A percentile compares a stretch with the other conserved stretches of the same genome.
Conservation (phyloP, 2,797 vertebrate species). For the Menidia menidia region DNA sequence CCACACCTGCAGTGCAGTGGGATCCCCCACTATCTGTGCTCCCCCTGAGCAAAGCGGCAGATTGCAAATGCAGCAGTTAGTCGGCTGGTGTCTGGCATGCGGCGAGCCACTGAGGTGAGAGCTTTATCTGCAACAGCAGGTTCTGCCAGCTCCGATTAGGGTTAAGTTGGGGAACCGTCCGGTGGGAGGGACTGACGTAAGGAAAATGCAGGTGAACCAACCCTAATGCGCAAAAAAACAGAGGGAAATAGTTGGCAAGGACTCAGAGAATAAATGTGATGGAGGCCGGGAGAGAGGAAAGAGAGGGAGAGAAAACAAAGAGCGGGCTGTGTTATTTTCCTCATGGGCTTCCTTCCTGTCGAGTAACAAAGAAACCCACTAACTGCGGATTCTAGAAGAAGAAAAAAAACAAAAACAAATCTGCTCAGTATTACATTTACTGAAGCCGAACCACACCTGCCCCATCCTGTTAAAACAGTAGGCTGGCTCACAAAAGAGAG, state of each 20-base stretch:
- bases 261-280: constrained; percentile 27
- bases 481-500: constrained; percentile 40
- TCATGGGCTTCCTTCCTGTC: constrained; percentile 62
- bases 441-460: constrained; percentile 31
- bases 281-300: constrained; percentile 34
- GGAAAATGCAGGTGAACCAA: constrained; percentile 10
- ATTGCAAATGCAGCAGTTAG: constrained; percentile 48
- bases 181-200: constrained; percentile 10
- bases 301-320: constrained; percentile 57
- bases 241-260: constrained; percentile 8
- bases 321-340: constrained; percentile 46
- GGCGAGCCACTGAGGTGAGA: constrained; percentile 10
- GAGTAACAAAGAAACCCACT: constrained; percentile 30
- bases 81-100: constrained; percentile 32
- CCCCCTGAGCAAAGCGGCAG: constrained; percentile 24
- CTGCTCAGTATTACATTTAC: neutral
- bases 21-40: constrained; percentile 7
- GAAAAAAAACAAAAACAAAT: constrained; percentile 1
- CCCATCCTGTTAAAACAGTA: constrained; percentile 22
- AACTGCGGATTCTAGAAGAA: constrained; percentile 20
- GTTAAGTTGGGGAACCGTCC: neutral
- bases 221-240: constrained; percentile 22
- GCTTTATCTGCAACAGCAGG: constrained; percentile 36
- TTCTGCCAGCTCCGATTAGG: constrained; percentile 36
- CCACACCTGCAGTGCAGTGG: constrained; percentile 51